Conservation (phyloP, 2,113 vertebrate genomes). For the Dromas ardeola region DNA sequence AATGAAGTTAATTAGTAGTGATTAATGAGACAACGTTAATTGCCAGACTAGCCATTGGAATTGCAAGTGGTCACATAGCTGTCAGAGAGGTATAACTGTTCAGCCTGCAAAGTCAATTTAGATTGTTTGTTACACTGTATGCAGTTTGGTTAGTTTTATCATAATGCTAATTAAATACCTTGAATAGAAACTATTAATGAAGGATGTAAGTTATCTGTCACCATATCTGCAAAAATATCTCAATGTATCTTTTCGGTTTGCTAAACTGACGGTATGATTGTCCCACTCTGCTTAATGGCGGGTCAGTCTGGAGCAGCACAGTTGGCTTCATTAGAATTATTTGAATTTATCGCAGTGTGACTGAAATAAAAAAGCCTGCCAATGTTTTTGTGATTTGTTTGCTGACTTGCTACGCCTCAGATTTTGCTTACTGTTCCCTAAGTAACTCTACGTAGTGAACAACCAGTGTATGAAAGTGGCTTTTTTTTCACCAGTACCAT, state of each 20-base stretch:
- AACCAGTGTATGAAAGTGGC: background rate
- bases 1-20: slow-evolving; percentile 91
- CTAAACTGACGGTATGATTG: fast-evolving
- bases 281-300: background rate
- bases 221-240: background rate
- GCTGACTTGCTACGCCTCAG: background rate
- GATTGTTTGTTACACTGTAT: slow-evolving; percentile 11
- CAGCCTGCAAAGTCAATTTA: slow-evolving; percentile 12
- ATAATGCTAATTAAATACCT: slow-evolving; percentile 17
- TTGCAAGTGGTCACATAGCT: slow-evolving; percentile 58
- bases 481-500: background rate
- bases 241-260: background rate
- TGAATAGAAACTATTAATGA: background rate
- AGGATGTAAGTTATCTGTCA: background rate
- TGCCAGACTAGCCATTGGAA: slow-evolving; percentile 66
- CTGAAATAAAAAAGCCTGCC: slow-evolving; percentile 20
- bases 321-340: slow-evolving; percentile 9
- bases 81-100: background rate
- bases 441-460: background rate
- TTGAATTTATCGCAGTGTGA: background rate
- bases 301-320: background rate
- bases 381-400: slow-evolving; percentile 7
- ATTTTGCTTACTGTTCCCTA: background rate
- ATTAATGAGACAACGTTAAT: slow-evolving; percentile 82
- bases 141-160: background rate